Evolutionary conservation across 2,113 vertebrate species (phyloP), one percentile per base, ranked within the genome.

Genomic region (Heptranchias perlo): DNA sequence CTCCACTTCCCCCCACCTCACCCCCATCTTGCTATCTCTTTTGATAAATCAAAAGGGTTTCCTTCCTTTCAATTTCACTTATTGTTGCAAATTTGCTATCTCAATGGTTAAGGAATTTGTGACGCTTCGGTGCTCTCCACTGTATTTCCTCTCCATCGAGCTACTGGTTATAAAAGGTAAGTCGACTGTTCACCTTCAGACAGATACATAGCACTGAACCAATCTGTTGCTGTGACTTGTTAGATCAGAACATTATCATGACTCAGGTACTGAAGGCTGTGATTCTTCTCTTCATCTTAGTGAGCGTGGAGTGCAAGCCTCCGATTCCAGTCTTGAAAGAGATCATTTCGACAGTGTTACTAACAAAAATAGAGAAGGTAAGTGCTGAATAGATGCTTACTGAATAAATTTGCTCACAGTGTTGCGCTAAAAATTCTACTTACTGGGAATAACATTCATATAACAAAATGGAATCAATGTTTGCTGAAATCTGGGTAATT

Each of bases 271-370:
- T 69, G 65, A 69, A 95, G 62, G 13, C 44, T 52, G 94, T 69
- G 39, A 52, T 69, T 69, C 52, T 69, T 52, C 94, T 95, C 44
- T 95, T 52, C 62, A 49, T 69, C 47, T 39, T 95, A 95, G 39
- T 31, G 44, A 73, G 39, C 62, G 13, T 49, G 3, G 16, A 31
- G 7, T 95, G 94, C 65, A 69, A 3, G 64, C 0, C 7, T 47
- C 18, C 4, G 23, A 4, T 0, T 28, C 23, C 3, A 69, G 0
- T 3, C 0, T 35, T 95, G 64, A 4, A 0, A 35, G 94, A 95
- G 44, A 52, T 95, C 44, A 69, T 95, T 0, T 0, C 2, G 0
- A 35, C 2, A 0, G 0, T 5, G 0, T 18, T 1, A 0, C 0
- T 0, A 23, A 21, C 39, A 3, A 4, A 58, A 0, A 4, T 89